phyloP scores from a whole-genome alignment of 2,797 vertebrate genomes.

The Acanthiza pusilla region DNA sequence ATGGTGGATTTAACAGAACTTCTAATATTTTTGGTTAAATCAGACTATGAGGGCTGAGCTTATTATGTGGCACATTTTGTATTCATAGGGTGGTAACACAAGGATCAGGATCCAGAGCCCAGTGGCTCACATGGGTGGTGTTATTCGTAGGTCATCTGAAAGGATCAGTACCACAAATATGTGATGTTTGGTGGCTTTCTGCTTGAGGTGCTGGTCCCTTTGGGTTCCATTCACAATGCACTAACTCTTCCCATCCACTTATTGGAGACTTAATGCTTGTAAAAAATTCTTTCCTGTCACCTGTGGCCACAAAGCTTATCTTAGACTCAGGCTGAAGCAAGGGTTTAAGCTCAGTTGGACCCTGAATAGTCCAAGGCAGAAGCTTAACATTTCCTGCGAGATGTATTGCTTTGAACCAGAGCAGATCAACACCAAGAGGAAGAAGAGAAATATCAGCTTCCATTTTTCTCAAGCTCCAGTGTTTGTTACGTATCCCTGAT shows the following conservation, averaged over 20 bases:
- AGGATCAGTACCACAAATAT: not conserved
- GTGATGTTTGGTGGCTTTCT: not conserved
- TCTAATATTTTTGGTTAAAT: not conserved
- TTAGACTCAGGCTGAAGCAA: not conserved
- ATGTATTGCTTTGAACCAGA: not conserved
- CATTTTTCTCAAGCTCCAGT: not conserved
- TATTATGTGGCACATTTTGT: not conserved
- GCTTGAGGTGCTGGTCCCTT: not conserved
- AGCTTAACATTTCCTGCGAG: not conserved
- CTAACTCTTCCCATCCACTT: not conserved
- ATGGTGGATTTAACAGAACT: not conserved
- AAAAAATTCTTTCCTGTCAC: not conserved
- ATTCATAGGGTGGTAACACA: not conserved
- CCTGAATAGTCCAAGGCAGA: not conserved
- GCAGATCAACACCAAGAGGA: not conserved
- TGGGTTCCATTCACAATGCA: not conserved
- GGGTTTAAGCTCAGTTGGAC: not conserved
- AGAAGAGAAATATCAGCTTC: not conserved
- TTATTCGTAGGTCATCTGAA: not conserved
- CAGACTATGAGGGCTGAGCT: not conserved
- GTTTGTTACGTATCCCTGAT: not conserved
- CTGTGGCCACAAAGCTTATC: not conserved
- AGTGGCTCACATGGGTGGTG: not conserved
- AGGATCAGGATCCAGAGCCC: not conserved
- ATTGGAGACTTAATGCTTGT: rapidly evolving